These are phyloP conservation scores for Caenorhabditis afra DNA, from an alignment of 2,888 invertebrate genomes.

Conservation along the genomic window DNA sequence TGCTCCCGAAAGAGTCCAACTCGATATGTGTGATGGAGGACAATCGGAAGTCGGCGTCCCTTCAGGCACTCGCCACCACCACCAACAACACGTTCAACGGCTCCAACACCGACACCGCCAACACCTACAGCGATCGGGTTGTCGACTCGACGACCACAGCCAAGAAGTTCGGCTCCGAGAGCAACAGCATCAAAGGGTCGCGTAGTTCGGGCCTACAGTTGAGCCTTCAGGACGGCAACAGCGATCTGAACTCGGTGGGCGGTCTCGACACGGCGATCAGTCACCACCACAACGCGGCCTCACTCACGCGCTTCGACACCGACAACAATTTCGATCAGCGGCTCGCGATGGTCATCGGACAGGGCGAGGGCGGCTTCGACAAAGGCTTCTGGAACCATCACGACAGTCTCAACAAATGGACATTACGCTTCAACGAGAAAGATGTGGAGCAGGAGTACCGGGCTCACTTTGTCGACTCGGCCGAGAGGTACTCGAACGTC, in stretches of 20 bases:
- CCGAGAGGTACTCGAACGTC: conserved; percentile 65
- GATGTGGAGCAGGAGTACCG: conserved; percentile 79
- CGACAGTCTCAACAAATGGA: conserved; percentile 85
- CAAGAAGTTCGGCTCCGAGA: conserved; percentile 70
- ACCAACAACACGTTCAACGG: conserved; percentile 65
- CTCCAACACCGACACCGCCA: conserved; percentile 63
- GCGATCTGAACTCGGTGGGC: conserved; percentile 77
- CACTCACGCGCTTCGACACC: conserved; percentile 79
- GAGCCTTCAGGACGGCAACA: conserved; percentile 74
- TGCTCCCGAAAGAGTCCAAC: conserved; percentile 73
- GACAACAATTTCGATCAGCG: conserved; percentile 80
- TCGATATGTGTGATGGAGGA: conserved; percentile 77
- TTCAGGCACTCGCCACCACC: conserved; percentile 78
- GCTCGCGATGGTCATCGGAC: conserved; percentile 75
- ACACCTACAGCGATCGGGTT: conserved; percentile 63
- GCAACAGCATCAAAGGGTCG: conserved; percentile 78
- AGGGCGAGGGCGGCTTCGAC: conserved; percentile 67
- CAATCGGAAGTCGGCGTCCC: conserved; percentile 76
- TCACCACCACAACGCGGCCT: conserved; percentile 80
- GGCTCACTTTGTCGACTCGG: conserved; percentile 78
- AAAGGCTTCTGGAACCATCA: conserved; percentile 75
- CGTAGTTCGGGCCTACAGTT: conserved; percentile 76
- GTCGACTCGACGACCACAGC: conserved; percentile 44
- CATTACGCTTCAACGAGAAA: conserved; percentile 88
- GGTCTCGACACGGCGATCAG: conserved; percentile 80